phyloP scores from a whole-genome alignment of 2,797 vertebrate genomes.

The Cirrhinus molitorella region DNA sequence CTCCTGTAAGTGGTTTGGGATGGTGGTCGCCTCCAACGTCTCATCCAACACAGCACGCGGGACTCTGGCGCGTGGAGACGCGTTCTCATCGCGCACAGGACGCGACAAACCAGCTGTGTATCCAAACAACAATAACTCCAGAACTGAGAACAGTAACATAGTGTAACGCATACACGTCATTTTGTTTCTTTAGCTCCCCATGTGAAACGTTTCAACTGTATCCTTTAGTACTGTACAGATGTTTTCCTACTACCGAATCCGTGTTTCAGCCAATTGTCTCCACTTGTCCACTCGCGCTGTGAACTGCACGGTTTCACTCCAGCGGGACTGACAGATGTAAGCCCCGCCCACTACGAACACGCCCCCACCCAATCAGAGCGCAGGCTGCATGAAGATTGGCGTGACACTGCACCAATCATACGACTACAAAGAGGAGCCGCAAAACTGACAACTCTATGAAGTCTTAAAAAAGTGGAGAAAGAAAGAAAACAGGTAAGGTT shows the following conservation, averaged over 20 bases:
- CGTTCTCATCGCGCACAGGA: conserved; percentile 21
- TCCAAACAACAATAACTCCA: conserved; percentile 58
- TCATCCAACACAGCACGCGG: conserved; percentile 50
- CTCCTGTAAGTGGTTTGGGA: conserved; percentile 58
- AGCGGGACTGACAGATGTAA: conserved; percentile 56
- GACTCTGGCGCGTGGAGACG: conserved; percentile 30
- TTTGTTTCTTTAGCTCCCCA: conserved; percentile 50
- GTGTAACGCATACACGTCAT: conserved; percentile 49
- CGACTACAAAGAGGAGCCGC: neutral
- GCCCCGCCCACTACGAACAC: conserved; percentile 36
- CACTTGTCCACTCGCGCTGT: conserved; percentile 21
- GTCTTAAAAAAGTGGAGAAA: conserved; percentile 10
- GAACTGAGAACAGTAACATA: conserved; percentile 56
- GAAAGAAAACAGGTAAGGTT: neutral
- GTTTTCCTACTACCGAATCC: neutral
- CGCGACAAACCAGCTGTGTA: conserved; percentile 48
- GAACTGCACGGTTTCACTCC: conserved; percentile 45
- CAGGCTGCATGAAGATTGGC: conserved; percentile 12
- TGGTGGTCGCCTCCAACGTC: conserved; percentile 44
- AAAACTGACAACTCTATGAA: conserved; percentile 1
- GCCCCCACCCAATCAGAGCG: conserved; percentile 39
- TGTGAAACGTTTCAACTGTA: conserved; percentile 41
- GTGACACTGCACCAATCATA: conserved; percentile 30
- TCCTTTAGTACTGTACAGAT: conserved; percentile 20
- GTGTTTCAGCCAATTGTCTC: neutral